Evolutionary conservation across 2,888 invertebrate species (phyloP).

Genomic region (Pasiphila rectangulata): DNA sequence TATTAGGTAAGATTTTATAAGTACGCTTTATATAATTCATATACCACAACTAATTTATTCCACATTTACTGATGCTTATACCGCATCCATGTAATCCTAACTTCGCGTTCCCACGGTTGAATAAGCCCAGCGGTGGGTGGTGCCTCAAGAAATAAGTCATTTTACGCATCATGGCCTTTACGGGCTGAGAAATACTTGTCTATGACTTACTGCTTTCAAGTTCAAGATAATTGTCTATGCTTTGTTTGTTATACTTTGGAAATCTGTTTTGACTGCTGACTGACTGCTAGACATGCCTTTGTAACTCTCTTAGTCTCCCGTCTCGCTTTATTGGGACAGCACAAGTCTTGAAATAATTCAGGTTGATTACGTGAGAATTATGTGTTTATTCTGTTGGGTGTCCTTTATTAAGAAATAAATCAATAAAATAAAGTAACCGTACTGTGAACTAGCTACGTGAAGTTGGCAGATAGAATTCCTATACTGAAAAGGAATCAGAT

Average conservation of each 20-base stretch:
- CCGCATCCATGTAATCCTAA: neutral
- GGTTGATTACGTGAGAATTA: too few species aligned
- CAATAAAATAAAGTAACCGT: too few species aligned
- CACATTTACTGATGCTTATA: neutral
- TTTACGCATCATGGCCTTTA: slow-evolving; percentile 34
- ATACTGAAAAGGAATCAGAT: too few species aligned
- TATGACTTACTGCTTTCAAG: slow-evolving; percentile 6
- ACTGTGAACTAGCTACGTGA: too few species aligned
- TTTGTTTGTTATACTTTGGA: slow-evolving; percentile 2
- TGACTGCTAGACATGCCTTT: too few species aligned
- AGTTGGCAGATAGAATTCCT: too few species aligned
- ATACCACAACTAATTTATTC: neutral
- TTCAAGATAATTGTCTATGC: slow-evolving; percentile 1
- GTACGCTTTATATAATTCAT: neutral
- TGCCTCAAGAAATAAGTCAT: slow-evolving; percentile 31
- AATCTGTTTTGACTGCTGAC: too few species aligned
- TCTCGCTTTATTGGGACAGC: too few species aligned
- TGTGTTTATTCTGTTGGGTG: too few species aligned
- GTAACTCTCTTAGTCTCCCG: too few species aligned
- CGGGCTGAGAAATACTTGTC: slow-evolving; percentile 8
- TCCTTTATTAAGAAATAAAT: too few species aligned
- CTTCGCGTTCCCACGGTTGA: slow-evolving; percentile 23
- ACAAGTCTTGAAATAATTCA: too few species aligned
- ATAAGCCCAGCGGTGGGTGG: slow-evolving; percentile 25
- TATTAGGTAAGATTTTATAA: slow-evolving; percentile 7